Evolutionary conservation across 2,797 vertebrate genomes (phyloP).

Genomic region (Arctocebus calabarensis): DNA sequence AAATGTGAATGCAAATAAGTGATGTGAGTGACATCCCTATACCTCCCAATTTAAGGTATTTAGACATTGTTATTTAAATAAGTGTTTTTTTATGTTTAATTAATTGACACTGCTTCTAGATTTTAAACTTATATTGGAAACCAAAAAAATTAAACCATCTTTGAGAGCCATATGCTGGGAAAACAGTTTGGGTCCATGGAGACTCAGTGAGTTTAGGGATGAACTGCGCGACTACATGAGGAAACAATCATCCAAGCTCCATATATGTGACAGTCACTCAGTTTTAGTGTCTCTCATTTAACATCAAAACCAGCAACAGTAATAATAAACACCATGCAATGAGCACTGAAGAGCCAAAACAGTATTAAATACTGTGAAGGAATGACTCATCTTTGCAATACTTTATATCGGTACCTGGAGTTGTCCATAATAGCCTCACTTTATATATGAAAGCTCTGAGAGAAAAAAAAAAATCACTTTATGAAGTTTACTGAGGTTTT

Average conservation of each 20-base stretch:
- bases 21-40: neutral
- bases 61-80: neutral
- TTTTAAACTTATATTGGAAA: neutral
- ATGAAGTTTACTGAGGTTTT: neutral
- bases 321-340: neutral
- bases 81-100: neutral
- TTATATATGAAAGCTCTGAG: slow-evolving; percentile 8
- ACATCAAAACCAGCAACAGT: neutral
- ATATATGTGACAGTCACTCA: neutral
- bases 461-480: neutral
- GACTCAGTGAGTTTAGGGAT: neutral
- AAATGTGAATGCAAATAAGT: neutral
- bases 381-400: neutral
- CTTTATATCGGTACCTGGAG: neutral
- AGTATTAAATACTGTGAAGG: neutral
- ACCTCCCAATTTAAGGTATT: neutral
- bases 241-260: neutral
- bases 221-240: neutral
- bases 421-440: neutral
- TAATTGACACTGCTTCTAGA: neutral
- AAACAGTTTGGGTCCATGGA: neutral
- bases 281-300: neutral
- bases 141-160: neutral
- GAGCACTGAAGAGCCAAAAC: neutral
- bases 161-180: neutral